These are phyloP conservation scores for Rhamnusium bicolor DNA, from an alignment of 2,888 invertebrate species.

Conservation along the genomic window DNA sequence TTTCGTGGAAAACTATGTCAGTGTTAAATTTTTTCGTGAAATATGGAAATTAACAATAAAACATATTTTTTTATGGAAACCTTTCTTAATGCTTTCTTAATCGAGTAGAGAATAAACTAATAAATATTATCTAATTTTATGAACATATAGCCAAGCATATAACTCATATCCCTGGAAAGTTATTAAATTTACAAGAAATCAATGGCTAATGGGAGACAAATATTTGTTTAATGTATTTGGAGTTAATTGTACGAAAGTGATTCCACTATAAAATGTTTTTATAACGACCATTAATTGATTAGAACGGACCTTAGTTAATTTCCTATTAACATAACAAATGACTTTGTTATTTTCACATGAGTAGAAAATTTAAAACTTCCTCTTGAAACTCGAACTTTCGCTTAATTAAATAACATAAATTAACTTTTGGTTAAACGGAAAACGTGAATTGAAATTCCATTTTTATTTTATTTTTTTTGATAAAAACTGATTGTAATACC, in stretches of 20 bases:
- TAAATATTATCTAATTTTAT: too few relatives aligned
- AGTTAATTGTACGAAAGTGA: not conserved
- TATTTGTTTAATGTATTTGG: not conserved
- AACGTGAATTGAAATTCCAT: too few relatives aligned
- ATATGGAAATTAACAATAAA: too few relatives aligned
- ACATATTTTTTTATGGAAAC: too few relatives aligned
- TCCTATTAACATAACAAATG: not conserved
- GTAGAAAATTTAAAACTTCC: not conserved
- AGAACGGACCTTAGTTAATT: not conserved
- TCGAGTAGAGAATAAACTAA: too few relatives aligned
- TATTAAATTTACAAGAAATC: not conserved
- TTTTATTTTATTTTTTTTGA: too few relatives aligned
- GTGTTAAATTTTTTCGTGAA: too few relatives aligned
- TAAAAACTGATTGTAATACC: too few relatives aligned
- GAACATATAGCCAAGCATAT: too few relatives aligned
- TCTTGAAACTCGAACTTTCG: not conserved
- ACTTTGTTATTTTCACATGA: not conserved
- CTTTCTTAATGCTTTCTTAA: too few relatives aligned
- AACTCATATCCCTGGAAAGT: not conserved
- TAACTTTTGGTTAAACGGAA: not conserved
- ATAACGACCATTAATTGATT: not conserved
- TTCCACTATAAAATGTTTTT: not conserved
- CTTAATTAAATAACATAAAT: not conserved
- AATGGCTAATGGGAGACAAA: not conserved
- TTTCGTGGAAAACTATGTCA: too few relatives aligned